A percentile compares a stretch with the other conserved stretches of the same genome.
Conservation (phyloP, 2,888 invertebrate species). For the Chrysopilus asiliformis region DNA sequence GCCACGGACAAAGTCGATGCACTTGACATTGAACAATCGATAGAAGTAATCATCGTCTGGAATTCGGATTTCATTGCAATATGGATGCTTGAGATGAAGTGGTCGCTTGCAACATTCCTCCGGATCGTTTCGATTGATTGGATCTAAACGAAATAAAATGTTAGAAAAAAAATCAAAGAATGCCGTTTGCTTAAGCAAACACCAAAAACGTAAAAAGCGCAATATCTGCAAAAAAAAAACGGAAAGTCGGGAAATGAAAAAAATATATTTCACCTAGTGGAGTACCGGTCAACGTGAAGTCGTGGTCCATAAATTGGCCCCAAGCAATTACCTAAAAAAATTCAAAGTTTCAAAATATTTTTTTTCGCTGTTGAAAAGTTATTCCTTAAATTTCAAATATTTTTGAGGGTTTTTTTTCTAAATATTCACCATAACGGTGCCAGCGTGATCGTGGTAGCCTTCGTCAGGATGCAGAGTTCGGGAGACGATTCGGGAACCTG, state of each 20-base stretch:
- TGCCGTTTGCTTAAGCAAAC: neutral
- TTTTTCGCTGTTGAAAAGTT: slow-evolving; percentile 41
- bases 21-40: slow-evolving; percentile 66
- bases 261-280: slow-evolving; percentile 52
- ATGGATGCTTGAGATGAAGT: slow-evolving; percentile 71
- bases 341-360: too few species aligned
- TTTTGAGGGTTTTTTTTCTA: too few species aligned
- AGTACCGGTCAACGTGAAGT: slow-evolving; percentile 77
- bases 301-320: slow-evolving; percentile 94
- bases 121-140: slow-evolving; percentile 74
- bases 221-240: too few species aligned
- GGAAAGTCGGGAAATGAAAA: neutral
- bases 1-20: slow-evolving; percentile 80
- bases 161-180: neutral
- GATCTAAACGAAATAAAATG: slow-evolving; percentile 43
- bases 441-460: slow-evolving; percentile 85
- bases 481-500: slow-evolving; percentile 72
- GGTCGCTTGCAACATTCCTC: slow-evolving; percentile 81
- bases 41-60: slow-evolving; percentile 88
- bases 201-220: neutral
- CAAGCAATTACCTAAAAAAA: too few species aligned
- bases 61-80: slow-evolving; percentile 78
- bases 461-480: slow-evolving; percentile 87
- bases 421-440: slow-evolving; percentile 89
- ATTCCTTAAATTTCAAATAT: slow-evolving; percentile 61